A percentile compares a stretch with the other conserved stretches of the same genome.
Conservation (phyloP, 2,888 invertebrate species). For the Ectobius pallidus region DNA sequence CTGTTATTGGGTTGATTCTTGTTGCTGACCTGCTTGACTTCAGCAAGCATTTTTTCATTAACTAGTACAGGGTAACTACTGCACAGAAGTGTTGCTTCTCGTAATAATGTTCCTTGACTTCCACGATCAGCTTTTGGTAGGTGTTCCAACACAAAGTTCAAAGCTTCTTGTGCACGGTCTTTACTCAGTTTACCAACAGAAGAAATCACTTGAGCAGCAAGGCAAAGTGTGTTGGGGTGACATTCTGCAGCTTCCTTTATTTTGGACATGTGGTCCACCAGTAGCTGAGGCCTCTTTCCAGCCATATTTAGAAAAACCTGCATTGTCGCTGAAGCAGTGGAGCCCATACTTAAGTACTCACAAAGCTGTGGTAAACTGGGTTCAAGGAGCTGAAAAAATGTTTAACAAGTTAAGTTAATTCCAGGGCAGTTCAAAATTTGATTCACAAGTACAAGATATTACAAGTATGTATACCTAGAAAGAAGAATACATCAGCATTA, state of each 20-base stretch:
- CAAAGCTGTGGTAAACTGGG: slow-evolving; percentile 82
- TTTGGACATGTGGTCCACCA: slow-evolving; percentile 72
- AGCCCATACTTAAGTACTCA: slow-evolving; percentile 70
- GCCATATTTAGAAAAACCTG: slow-evolving; percentile 79
- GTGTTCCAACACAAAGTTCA: slow-evolving; percentile 81
- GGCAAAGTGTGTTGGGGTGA: slow-evolving; percentile 67
- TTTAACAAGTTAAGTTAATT: too few species aligned
- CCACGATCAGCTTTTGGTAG: slow-evolving; percentile 73
- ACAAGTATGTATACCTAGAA: too few species aligned
- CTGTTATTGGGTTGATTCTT: slow-evolving; percentile 45
- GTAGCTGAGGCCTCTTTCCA: slow-evolving; percentile 69
- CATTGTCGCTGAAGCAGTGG: slow-evolving; percentile 68
- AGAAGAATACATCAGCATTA: too few species aligned
- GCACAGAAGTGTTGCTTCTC: slow-evolving; percentile 81
- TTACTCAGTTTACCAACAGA: slow-evolving; percentile 74
- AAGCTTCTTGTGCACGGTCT: slow-evolving; percentile 80
- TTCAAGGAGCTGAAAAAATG: slow-evolving; percentile 69
- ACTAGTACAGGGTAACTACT: slow-evolving; percentile 81
- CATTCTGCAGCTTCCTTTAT: slow-evolving; percentile 72
- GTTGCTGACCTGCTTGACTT: slow-evolving; percentile 66
- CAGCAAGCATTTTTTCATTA: slow-evolving; percentile 77
- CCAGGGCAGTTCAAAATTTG: too few species aligned
- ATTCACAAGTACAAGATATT: too few species aligned
- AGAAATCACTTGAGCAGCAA: slow-evolving; percentile 73
- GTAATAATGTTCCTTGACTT: slow-evolving; percentile 74